Evolutionary conservation across 2,888 invertebrate species (phyloP).

Genomic region (Hanleya hanleyi): DNA sequence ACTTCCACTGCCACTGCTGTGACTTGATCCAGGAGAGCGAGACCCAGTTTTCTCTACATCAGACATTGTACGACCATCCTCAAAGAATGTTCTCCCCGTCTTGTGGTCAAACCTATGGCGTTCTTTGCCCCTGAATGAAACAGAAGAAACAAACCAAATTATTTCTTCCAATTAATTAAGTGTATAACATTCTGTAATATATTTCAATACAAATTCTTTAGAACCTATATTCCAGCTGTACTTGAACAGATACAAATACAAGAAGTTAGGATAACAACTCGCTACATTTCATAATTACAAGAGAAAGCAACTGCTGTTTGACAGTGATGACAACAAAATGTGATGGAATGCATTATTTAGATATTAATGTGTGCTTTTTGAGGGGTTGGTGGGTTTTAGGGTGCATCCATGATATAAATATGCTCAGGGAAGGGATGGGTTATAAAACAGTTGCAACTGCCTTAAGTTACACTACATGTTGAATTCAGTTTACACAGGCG

Average conservation of each 20-base stretch:
- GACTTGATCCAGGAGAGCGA: not conserved
- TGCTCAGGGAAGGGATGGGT: too few species aligned
- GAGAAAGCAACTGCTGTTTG: too few species aligned
- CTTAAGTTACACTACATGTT: not conserved
- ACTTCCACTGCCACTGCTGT: conserved; percentile 4
- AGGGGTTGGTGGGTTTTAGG: too few species aligned
- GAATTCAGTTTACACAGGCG: too few species aligned
- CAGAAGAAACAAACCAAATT: not conserved
- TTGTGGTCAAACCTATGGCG: not conserved
- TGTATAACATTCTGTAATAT: not conserved
- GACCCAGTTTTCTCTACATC: conserved; percentile 4
- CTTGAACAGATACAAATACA: too few species aligned
- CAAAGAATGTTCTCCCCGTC: not conserved
- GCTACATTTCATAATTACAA: too few species aligned
- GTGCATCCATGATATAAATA: too few species aligned
- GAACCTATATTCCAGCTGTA: not conserved
- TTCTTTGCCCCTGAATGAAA: not conserved
- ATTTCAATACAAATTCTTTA: not conserved
- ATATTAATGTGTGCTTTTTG: too few species aligned
- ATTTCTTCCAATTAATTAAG: not conserved
- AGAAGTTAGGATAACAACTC: too few species aligned
- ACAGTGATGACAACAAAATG: too few species aligned
- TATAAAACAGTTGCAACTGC: not conserved
- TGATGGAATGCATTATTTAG: too few species aligned
- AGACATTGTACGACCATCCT: not conserved